Evolutionary conservation across 2,113 vertebrate species (phyloP).

Genomic region (Thunnus maccoyii): DNA sequence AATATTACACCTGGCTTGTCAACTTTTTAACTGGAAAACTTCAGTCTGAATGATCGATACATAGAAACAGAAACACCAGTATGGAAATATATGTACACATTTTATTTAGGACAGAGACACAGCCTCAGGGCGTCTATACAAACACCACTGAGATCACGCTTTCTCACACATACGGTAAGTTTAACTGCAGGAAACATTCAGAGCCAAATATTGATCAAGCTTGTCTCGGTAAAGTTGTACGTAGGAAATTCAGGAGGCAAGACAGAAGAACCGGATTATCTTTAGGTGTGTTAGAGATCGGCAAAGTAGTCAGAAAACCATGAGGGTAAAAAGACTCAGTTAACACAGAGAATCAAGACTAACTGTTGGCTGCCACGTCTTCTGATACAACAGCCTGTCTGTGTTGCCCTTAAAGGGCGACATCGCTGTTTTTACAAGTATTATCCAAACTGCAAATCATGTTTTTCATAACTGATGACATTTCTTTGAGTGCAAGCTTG

Average conservation of each 20-base stretch:
- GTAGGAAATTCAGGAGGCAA: neutral
- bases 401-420: too few species aligned
- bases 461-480: too few species aligned
- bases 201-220: neutral
- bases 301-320: too few species aligned
- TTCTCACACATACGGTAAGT: neutral
- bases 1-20: too few species aligned
- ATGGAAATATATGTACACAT: constrained; percentile 21
- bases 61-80: neutral
- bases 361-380: too few species aligned
- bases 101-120: constrained; percentile 48
- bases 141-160: constrained; percentile 2
- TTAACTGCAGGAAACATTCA: constrained; percentile 26
- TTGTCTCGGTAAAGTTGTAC: neutral
- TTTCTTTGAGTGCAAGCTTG: too few species aligned
- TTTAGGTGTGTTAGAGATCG: neutral
- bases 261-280: neutral
- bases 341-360: neutral
- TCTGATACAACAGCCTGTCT: neutral
- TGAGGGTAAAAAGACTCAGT: neutral
- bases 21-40: neutral
- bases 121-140: constrained; percentile 10
- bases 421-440: too few species aligned
- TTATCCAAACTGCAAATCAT: too few species aligned
- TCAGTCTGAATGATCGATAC: neutral